These are phyloP conservation scores for Cynocephalus volans DNA, from an alignment of 2,113 vertebrate species.

Conservation along the genomic window DNA sequence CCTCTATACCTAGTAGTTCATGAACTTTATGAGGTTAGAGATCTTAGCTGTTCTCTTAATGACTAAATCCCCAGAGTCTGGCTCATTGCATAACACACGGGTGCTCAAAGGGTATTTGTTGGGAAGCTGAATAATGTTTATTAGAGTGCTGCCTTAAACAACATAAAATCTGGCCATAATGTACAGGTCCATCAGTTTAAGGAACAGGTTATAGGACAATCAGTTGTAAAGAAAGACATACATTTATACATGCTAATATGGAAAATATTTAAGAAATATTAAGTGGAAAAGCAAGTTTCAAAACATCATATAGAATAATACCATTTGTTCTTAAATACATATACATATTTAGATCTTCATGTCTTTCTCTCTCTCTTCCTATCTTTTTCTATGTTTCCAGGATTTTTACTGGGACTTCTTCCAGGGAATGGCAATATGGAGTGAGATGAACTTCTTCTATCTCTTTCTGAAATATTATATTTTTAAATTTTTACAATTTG, in stretches of 20 bases:
- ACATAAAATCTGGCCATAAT: not conserved
- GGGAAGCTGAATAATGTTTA: not conserved
- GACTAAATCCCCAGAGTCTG: not conserved
- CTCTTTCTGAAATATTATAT: not conserved
- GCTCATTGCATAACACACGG: not conserved
- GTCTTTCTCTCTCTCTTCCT: not conserved
- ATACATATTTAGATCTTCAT: not conserved
- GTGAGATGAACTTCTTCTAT: not conserved
- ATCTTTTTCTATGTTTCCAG: not conserved
- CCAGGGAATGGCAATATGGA: not conserved
- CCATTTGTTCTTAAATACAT: not conserved
- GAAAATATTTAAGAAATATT: constrained; percentile 16
- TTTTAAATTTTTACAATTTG: constrained; percentile 1
- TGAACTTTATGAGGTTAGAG: not conserved
- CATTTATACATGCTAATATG: not conserved
- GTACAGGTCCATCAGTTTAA: not conserved
- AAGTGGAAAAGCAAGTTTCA: not conserved
- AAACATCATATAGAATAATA: not conserved
- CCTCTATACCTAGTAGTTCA: not conserved
- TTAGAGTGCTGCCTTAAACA: not conserved
- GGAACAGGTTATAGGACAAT: not conserved
- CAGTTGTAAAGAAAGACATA: not conserved
- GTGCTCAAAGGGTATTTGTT: not conserved
- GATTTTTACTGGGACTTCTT: constrained; percentile 36
- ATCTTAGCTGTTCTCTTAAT: not conserved